Evolutionary conservation across 1,140 invertebrate genomes (phyloP), one percentile per base, ranked within the genome.

Genomic region (Scaptomyza pallida): DNA sequence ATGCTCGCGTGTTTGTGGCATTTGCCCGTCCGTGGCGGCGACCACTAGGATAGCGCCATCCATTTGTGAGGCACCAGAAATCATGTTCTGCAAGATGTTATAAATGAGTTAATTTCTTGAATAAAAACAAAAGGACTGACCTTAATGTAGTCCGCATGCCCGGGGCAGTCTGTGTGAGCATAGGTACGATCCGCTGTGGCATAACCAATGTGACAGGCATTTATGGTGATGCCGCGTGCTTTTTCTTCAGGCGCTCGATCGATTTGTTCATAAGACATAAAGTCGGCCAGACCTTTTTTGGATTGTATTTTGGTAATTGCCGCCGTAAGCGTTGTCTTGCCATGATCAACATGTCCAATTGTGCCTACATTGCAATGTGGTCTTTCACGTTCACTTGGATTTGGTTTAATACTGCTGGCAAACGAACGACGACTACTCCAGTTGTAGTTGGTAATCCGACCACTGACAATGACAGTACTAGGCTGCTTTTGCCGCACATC

Each of bases 331-430:
- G 98, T 99, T 2, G 98, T 91, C 41, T 99, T 99, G 0, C 98
- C 90, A 93, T 99, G 98, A 93, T 99, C 98, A 15, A 99, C 97
- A 93, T 99, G 99, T 0, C 98, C 99, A 86, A 99, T 99, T 5
- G 98, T 99, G 16, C 98, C 98, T 44, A 99, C 94, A 93, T 99
- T 99, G 33, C 89, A 91, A 47, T 91, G 86, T 9, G 67, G 72
- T 5, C 60, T 47, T 2, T 88, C 83, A n/a, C 68, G 44, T 35
- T 56, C 43, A 12, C 16, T 17, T 1, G 56, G 2, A 10, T 60
- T 43, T 6, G 44, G 35, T 8, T 51, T 59, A 48, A 41, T 30
- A 47, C 17, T 71, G 13, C 55, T 67, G 2, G 63, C 30, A 15
- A 56, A 47, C 6, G 16, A 37, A 1, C 72, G 63, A 2, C n/a